Conservation (phyloP, 2,888 invertebrate genomes). For the Pseudolycoriella hygida region DNA sequence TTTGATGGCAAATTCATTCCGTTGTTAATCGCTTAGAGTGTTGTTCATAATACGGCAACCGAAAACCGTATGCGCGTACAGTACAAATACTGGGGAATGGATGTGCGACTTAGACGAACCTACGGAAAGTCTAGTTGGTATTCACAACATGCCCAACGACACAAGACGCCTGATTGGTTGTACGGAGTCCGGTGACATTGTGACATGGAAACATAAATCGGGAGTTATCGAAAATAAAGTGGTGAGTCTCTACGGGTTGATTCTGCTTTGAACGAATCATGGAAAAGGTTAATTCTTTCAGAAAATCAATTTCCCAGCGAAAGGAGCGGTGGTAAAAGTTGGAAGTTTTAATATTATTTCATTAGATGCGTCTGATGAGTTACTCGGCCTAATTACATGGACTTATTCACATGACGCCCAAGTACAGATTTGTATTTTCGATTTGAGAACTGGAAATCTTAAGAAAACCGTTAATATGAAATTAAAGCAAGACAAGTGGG, state of each 20-base stretch:
- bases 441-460: constrained; percentile 10
- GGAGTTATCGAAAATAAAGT: constrained; percentile 31
- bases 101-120: constrained; percentile 38
- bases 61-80: constrained; percentile 37
- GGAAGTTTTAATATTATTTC: too few relatives aligned
- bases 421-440: constrained; percentile 15
- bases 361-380: too few relatives aligned
- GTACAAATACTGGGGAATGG: constrained; percentile 43
- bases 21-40: too few relatives aligned
- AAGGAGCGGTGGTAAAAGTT: too few relatives aligned
- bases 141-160: constrained; percentile 30
- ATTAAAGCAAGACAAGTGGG: too few relatives aligned
- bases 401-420: background rate
- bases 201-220: constrained; percentile 43
- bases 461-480: too few relatives aligned
- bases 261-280: background rate
- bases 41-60: too few relatives aligned
- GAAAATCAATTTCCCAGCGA: too few relatives aligned
- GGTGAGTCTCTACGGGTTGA: constrained; percentile 19
- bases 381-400: background rate
- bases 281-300: too few relatives aligned
- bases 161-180: constrained; percentile 34
- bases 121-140: constrained; percentile 31
- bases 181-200: constrained; percentile 34
- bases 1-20: too few relatives aligned